Conservation (phyloP, 2,113 vertebrate species). For the Haliaeetus leucogaster region DNA sequence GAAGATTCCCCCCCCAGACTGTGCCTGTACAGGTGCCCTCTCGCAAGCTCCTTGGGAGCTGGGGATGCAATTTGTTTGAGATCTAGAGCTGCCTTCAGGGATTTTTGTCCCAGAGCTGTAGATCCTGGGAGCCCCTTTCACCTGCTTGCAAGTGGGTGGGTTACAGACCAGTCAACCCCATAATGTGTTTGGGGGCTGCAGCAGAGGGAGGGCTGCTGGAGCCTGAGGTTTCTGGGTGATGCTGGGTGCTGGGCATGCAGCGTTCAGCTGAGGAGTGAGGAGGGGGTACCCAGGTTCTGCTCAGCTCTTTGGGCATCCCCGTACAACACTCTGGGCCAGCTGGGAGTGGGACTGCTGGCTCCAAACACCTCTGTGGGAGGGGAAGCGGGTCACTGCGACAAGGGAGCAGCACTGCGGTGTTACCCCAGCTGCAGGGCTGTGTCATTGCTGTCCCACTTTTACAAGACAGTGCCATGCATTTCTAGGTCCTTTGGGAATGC, state of each 20-base stretch:
- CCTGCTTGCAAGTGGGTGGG: too few relatives aligned
- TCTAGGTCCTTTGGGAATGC: neutral
- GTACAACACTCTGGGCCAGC: accelerated
- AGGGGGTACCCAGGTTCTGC: neutral
- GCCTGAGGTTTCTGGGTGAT: neutral
- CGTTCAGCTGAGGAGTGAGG: neutral
- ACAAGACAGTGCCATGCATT: neutral
- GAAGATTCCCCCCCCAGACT: neutral
- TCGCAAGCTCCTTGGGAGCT: neutral
- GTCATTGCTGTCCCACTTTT: neutral
- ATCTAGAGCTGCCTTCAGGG: neutral
- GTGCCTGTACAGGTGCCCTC: neutral
- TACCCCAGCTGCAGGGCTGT: neutral
- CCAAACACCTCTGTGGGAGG: neutral
- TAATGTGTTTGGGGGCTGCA: accelerated
- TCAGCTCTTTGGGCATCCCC: neutral
- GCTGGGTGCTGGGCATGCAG: neutral
- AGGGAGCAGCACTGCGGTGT: neutral
- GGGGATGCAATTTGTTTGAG: neutral
- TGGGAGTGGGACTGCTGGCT: neutral
- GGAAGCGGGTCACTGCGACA: accelerated
- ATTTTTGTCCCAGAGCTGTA: neutral
- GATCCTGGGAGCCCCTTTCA: neutral
- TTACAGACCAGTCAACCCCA: neutral
- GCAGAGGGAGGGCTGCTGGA: neutral